Evolutionary conservation across 2,888 invertebrate species (phyloP).

Genomic region (Cyclophora albipunctata): DNA sequence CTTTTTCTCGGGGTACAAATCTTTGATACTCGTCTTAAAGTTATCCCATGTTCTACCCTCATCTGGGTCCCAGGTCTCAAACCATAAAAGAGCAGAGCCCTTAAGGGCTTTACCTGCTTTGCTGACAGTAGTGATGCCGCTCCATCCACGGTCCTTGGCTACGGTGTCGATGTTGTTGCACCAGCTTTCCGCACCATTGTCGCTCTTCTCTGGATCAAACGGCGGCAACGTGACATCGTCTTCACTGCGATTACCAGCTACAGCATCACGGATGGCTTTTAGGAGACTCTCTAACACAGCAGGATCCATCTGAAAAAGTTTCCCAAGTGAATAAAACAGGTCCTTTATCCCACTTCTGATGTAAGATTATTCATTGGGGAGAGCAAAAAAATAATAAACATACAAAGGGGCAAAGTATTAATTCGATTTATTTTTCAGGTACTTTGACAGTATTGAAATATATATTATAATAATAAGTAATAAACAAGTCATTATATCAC

Average conservation of each 20-base stretch:
- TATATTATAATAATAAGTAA: too few relatives aligned
- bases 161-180: conserved; percentile 4
- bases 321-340: too few relatives aligned
- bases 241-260: not conserved
- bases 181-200: conserved; percentile 1
- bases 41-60: conserved; percentile 13
- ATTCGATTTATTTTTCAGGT: too few relatives aligned
- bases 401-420: too few relatives aligned
- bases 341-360: too few relatives aligned
- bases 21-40: not conserved
- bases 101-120: conserved; percentile 13
- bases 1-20: too few relatives aligned
- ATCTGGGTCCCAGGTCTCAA: conserved; percentile 14
- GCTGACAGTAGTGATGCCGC: conserved; percentile 3
- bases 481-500: too few relatives aligned
- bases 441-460: too few relatives aligned
- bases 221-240: conserved; percentile 8
- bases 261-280: conserved; percentile 5
- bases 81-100: conserved; percentile 12
- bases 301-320: conserved; percentile 2
- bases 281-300: conserved; percentile 1
- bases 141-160: conserved; percentile 6
- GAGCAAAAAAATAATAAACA: too few relatives aligned
- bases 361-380: too few relatives aligned
- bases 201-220: conserved; percentile 4